These are phyloP conservation scores for Rhea pennata DNA, from an alignment of 2,113 vertebrate genomes.

Conservation along the genomic window DNA sequence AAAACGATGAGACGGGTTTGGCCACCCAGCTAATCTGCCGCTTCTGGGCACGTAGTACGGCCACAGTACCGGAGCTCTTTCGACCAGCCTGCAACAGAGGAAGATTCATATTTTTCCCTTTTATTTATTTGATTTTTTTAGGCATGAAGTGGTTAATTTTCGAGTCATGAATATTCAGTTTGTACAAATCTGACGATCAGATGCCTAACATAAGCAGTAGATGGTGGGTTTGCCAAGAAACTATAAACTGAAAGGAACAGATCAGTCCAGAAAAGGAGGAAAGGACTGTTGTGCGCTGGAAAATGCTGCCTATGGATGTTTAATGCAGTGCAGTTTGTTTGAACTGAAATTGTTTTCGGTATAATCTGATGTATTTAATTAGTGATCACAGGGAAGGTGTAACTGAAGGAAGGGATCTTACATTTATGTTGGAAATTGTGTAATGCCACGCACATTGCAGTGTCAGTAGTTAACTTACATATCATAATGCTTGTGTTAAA, in stretches of 20 bases:
- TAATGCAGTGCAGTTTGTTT: slow-evolving; percentile 48
- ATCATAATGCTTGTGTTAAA: neutral
- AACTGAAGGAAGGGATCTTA: slow-evolving; percentile 40
- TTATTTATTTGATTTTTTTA: neutral
- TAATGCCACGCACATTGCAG: slow-evolving; percentile 29
- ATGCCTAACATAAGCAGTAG: slow-evolving; percentile 80
- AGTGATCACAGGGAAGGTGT: slow-evolving; percentile 44
- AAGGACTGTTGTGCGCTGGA: slow-evolving; percentile 52
- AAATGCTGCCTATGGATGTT: slow-evolving; percentile 57
- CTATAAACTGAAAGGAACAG: slow-evolving; percentile 78
- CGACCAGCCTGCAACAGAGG: neutral
- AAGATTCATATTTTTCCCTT: slow-evolving; percentile 13
- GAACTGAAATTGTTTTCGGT: slow-evolving; percentile 46
- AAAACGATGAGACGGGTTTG: neutral
- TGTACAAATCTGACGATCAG: slow-evolving; percentile 81
- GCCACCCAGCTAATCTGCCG: neutral
- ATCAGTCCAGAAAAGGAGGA: slow-evolving; percentile 76
- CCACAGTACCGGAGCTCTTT: neutral
- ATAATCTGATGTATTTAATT: slow-evolving; percentile 44
- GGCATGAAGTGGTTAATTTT: slow-evolving; percentile 78
- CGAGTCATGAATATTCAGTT: slow-evolving; percentile 81
- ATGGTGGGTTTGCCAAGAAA: slow-evolving; percentile 79
- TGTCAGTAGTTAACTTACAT: slow-evolving; percentile 62
- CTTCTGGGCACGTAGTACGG: neutral
- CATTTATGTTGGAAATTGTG: slow-evolving; percentile 44